Evolutionary conservation across 64 coral and sea anemone species (phyloP).

Genomic region (Stylophora pistillata): DNA sequence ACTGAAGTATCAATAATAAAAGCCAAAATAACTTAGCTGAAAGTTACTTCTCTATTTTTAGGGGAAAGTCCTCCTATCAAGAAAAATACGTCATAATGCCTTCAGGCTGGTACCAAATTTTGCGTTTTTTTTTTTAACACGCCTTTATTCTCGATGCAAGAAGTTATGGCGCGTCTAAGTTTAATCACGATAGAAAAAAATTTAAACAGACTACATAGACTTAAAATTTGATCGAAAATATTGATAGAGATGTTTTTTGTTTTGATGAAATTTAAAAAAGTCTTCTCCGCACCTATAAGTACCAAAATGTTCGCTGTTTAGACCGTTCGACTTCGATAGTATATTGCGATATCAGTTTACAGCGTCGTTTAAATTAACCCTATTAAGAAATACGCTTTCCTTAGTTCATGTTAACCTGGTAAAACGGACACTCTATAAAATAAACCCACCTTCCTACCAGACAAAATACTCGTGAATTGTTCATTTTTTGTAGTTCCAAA

Average conservation of each 20-base stretch:
- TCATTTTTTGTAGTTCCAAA: not conserved
- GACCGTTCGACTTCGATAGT: not conserved
- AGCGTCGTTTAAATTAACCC: not conserved
- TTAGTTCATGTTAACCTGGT: not conserved
- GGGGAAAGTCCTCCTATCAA: not conserved
- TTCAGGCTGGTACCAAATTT: too few species aligned
- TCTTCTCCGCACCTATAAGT: too few species aligned
- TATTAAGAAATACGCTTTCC: too few species aligned
- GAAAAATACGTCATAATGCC: too few species aligned
- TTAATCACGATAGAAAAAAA: too few species aligned
- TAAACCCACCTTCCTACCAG: slow-evolving; percentile 24
- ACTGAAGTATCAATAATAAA: not conserved
- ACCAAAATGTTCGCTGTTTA: not conserved
- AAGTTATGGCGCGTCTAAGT: too few species aligned
- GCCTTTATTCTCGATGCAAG: too few species aligned
- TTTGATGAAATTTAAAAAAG: too few species aligned
- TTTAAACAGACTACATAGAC: too few species aligned
- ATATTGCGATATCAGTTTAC: not conserved
- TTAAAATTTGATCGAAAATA: too few species aligned
- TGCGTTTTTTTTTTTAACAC: not conserved
- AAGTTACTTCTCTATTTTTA: not conserved
- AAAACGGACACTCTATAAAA: not conserved
- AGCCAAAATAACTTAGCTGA: not conserved
- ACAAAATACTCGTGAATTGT: slow-evolving; percentile 14
- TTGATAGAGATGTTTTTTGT: too few species aligned